These are phyloP conservation scores for Muscidifurax raptorellus DNA, from an alignment of 1,140 invertebrate species.

Conservation along the genomic window DNA sequence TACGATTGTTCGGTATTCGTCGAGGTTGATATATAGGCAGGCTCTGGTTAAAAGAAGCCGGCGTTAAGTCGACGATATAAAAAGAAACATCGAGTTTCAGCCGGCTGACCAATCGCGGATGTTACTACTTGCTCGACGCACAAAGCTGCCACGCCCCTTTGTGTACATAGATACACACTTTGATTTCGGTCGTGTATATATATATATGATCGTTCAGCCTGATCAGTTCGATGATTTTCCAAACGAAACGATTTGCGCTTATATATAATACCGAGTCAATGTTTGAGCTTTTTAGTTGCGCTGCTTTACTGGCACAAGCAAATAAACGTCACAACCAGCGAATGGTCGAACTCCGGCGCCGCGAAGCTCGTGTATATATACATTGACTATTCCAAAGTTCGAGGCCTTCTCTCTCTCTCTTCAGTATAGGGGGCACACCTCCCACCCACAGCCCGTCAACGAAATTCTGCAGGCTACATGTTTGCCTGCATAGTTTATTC, in stretches of 20 bases:
- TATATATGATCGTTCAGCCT: too few species aligned
- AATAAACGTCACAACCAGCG: background rate
- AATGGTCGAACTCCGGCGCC: background rate
- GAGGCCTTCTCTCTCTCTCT: background rate
- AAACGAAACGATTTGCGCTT: too few species aligned
- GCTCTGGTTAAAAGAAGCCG: too few species aligned
- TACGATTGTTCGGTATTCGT: too few species aligned
- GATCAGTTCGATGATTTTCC: too few species aligned
- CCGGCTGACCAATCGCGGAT: background rate
- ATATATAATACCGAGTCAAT: background rate
- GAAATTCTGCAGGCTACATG: constrained; percentile 33
- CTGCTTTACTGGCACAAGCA: background rate
- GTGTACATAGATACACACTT: background rate
- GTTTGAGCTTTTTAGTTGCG: background rate
- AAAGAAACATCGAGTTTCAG: too few species aligned
- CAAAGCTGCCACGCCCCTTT: background rate
- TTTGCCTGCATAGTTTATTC: constrained; percentile 46
- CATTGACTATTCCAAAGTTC: background rate
- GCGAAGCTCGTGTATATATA: constrained; percentile 2
- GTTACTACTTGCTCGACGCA: background rate
- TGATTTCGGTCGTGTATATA: too few species aligned
- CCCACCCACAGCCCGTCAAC: background rate
- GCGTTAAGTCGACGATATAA: too few species aligned
- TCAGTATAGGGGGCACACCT: background rate
- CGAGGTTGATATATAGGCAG: too few species aligned